Evolutionary conservation across 2,888 invertebrate genomes (phyloP).

Genomic region (Microctonus aethiopoides): DNA sequence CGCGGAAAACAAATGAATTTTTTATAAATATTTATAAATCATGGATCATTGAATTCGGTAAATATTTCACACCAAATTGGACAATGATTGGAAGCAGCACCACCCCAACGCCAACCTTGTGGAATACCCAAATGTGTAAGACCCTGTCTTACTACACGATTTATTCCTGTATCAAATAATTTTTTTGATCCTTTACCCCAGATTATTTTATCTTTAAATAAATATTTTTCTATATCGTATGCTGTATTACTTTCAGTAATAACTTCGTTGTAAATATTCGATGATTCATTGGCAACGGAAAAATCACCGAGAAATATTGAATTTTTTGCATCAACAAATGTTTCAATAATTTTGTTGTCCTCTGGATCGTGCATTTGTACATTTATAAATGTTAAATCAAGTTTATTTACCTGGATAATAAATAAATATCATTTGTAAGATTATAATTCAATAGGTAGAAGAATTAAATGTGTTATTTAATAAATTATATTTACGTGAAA

Average conservation of each 20-base stretch:
- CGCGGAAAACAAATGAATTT: background rate
- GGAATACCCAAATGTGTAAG: slow-evolving; percentile 83
- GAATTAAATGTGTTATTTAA: too few species aligned
- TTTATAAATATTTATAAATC: slow-evolving; percentile 22
- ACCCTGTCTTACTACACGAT: slow-evolving; percentile 77
- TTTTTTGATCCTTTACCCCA: slow-evolving; percentile 45
- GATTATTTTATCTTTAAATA: slow-evolving; percentile 47
- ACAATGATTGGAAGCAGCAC: slow-evolving; percentile 78
- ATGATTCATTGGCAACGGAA: slow-evolving; percentile 41
- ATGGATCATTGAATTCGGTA: slow-evolving; percentile 42
- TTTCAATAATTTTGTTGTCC: slow-evolving; percentile 44
- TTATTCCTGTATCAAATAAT: slow-evolving; percentile 67
- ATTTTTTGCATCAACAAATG: slow-evolving; percentile 42
- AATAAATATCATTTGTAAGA: background rate
- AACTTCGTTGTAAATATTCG: slow-evolving; percentile 37
- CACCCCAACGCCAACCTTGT: slow-evolving; percentile 87
- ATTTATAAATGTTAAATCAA: slow-evolving; percentile 48
- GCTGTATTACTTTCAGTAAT: slow-evolving; percentile 43
- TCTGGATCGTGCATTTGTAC: slow-evolving; percentile 42
- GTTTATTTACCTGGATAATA: slow-evolving; percentile 45
- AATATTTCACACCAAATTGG: slow-evolving; percentile 82
- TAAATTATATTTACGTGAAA: slow-evolving; percentile 41
- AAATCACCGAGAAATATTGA: slow-evolving; percentile 53
- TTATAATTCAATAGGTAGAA: too few species aligned
- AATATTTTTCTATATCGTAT: slow-evolving; percentile 37